A percentile compares a stretch with the other conserved stretches of the same genome.
Conservation (phyloP, 2,797 vertebrate species). For the Labroides dimidiatus region DNA sequence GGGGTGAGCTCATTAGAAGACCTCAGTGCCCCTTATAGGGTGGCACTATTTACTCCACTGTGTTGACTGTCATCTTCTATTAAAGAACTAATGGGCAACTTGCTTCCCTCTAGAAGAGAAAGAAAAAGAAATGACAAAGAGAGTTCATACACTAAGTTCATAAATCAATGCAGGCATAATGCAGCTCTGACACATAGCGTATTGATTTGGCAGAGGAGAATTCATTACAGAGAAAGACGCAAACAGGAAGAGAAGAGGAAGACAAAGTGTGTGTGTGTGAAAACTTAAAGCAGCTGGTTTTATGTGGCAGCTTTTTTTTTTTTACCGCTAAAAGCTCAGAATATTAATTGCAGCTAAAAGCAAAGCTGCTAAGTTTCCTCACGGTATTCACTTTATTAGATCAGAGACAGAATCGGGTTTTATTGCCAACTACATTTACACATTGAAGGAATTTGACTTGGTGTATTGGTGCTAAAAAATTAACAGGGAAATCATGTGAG, state of each 20-base stretch:
- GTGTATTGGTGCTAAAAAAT: too few species aligned
- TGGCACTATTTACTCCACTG: conserved; percentile 47
- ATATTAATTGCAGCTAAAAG: not conserved
- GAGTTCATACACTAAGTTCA: conserved; percentile 17
- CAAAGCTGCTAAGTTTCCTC: not conserved
- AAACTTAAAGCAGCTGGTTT: conserved; percentile 19
- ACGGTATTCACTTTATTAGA: conserved; percentile 1
- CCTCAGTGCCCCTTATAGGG: conserved; percentile 33
- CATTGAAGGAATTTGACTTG: too few species aligned
- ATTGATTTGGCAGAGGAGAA: conserved; percentile 27
- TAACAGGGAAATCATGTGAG: too few species aligned
- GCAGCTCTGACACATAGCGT: conserved; percentile 34
- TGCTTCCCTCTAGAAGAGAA: conserved; percentile 3
- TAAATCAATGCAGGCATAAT: conserved; percentile 41
- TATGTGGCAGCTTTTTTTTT: not conserved
- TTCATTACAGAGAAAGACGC: conserved; percentile 16
- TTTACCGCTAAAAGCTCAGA: conserved; percentile 18
- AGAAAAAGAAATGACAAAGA: conserved; percentile 23
- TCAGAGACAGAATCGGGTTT: too few species aligned
- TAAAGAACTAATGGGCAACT: conserved; percentile 46
- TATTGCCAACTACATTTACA: too few species aligned
- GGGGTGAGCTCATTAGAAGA: conserved; percentile 54
- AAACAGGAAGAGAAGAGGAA: conserved; percentile 1
- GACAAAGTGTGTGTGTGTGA: conserved; percentile 5
- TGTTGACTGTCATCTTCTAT: conserved; percentile 48